Base-by-base conservation (phyloP, 1,140 invertebrate genomes). In the Drosophila trapezifrons region DNA sequence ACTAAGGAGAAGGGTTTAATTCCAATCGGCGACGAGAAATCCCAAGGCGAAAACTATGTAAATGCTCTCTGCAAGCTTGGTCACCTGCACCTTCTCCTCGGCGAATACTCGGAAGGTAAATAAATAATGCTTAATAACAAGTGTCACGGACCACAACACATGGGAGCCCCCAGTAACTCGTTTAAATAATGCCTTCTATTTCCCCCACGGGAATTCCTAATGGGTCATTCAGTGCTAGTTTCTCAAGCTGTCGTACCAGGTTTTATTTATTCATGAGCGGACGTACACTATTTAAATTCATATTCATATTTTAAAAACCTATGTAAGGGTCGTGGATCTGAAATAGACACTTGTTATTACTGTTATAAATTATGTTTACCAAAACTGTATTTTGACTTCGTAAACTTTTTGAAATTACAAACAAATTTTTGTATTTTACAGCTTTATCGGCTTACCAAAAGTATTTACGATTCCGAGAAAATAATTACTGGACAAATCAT, bases 391-490 rank as follows among this genome's bases (percentile, higher is more conserved):
- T 25, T 2, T 25, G 22, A 25, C 2, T 37, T 37, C 27, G 27
- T 27, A 7, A 7, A 10, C 9, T 32, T 32, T 10, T 10, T 10
- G 8, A 9, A 32, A 32, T 9, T 10, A 18, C 20, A 43, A 22
- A 43, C 20, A 12, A 13, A 43, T 43, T 32, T 18, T 29, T 35
- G 29, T 18, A 32, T 7, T 17, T 93, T 80, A 43, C 92, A 98
- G 97, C 98, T 15, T 95, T 98, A 93, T 98, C 97, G 32, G 97
- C 98, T 5, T 99, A 99, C 93, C 97, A 98, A 92, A 98, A 97
- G 92, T 98, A 97, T 93, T 97, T 96, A 90, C 94, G 94, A 15
- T 92, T 96, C 15, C 95, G 96, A 91, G 93, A 93, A 8, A 71
- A 47, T n/a, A 96, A 97, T 75, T 96, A 97, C 91, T 98, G 97